phyloP scores from a whole-genome alignment of 2,113 vertebrate species.

The Puffinus mauretanicus region DNA sequence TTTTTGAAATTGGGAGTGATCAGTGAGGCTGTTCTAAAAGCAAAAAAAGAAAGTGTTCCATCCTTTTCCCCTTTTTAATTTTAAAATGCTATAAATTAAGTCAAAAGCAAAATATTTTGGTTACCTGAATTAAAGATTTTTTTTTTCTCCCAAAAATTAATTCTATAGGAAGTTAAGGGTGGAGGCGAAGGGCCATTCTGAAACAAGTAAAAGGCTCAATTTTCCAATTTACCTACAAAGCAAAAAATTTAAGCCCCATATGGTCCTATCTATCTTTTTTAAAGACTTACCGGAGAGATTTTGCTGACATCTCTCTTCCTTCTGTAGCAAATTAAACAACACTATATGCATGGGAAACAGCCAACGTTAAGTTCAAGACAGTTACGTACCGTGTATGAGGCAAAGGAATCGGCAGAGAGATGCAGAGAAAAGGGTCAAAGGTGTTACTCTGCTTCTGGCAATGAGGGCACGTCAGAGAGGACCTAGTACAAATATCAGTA shows the following conservation, averaged over 20 bases:
- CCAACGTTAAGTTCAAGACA: rapidly evolving
- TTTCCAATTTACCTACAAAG: not conserved
- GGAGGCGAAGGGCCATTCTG: not conserved
- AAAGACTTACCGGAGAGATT: not conserved
- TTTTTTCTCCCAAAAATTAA: not conserved
- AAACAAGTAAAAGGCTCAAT: not conserved
- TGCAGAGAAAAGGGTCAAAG: conserved; percentile 96
- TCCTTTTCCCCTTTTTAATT: not conserved
- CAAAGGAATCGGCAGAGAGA: conserved; percentile 94
- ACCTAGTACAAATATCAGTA: conserved; percentile 72
- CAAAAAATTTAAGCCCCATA: not conserved
- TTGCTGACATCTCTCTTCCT: not conserved
- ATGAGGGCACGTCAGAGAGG: conserved; percentile 95
- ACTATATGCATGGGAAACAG: not conserved
- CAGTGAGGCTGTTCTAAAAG: not conserved
- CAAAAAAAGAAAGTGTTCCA: not conserved
- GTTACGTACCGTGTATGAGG: conserved; percentile 88
- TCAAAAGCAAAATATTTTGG: not conserved
- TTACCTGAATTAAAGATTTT: not conserved
- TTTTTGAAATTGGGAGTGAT: not conserved
- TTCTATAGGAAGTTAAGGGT: not conserved
- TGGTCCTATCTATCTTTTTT: not conserved
- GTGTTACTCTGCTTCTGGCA: conserved; percentile 99
- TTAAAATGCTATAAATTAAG: not conserved
- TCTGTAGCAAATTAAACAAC: not conserved